Evolutionary conservation across 1,140 invertebrate genomes (phyloP), one percentile per base, ranked within the genome.

Genomic region (Mizuhopecten yessoensis): DNA sequence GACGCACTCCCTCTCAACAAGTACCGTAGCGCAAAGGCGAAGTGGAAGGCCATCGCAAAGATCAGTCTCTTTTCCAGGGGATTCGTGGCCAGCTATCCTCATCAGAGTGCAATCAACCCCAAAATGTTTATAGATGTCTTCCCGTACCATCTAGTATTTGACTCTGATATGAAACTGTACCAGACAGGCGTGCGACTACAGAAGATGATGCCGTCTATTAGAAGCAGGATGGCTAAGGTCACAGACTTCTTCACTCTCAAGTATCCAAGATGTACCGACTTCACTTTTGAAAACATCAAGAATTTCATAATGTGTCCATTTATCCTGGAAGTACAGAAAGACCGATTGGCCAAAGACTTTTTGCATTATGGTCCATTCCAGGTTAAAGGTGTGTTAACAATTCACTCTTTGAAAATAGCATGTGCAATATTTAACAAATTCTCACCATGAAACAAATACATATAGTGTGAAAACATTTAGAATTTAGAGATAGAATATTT

Each of bases 141-240:
- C 34, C 97, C 97, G 33, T 96, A 96, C 91, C 97, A 97, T 92
- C 91, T 97, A 57, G 95, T 96, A 23, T 96, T 97, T 89, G 95
- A 96, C 91, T 87, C 91, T 29, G 93, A 96, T 13, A 93, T 97
- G 91, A 93, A 93, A 75, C 91, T 97, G 11, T 93, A 95, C 33
- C 97, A 97, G 90, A 95, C 95, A 75, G 97, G 96, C 36, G 92
- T 92, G 33, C 91, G 88, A 17, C 91, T 95, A 3, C 92, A 94
- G 49, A 92, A 93, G 88, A 34, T 95, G 87, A 94, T 97, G 98
- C 20, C 97, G 98, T n/a, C 97, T 98, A 95, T 98, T 98, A 0
- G 97, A 97, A 34, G 97, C 97, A 86, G 92, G 42, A 90, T 91
- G 34, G 29, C 97, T 95, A 88, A 90, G 0, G 88, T 95, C 34